Base-by-base conservation (phyloP, 1,140 invertebrate genomes). In the Aethina tumida region DNA sequence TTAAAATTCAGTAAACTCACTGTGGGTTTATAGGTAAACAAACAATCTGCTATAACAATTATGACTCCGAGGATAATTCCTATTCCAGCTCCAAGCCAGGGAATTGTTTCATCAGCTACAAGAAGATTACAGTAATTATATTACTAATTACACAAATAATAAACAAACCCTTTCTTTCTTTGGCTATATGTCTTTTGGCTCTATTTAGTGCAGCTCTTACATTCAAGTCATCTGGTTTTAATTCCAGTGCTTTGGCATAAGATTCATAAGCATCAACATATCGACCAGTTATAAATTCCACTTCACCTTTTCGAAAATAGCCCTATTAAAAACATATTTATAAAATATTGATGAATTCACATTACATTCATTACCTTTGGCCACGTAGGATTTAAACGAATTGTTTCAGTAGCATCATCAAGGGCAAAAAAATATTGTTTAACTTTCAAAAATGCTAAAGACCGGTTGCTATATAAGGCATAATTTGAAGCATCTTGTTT, bases 231-330 rank as follows among this genome's bases (percentile, higher is more conserved):
- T 77, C 71, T 26, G 81, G 79, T 48, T 83, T 73, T 17, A 81
- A 60, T 45, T 70, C 68, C 34, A 81, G 61, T 22, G 80, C 79
- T 56, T 71, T 67, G 45, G 70, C 69, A 49, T 85, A 87, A 26
- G 81, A 84, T 35, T 77, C 64, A 38, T 82, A 62, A 9, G 85
- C 83, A 58, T 81, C 75, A 44, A 65, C 64, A 57, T 75, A 81
- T 35, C 77, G 67, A 29, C 70, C 74, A 46, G 78, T 77, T 10
- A 77, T 73, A 51, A 71, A 75, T 62, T 85, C 77, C 7, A 86
- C 77, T 66, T 88, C 83, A 24, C 74, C 84, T 59, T 81, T 78
- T 34, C 84, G 68, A 63, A 79, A 86, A 62, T 84, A 85, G 10
- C 83, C 83, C 81, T 85, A 53, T 26, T 66, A 70, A 51, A 28